These are phyloP conservation scores for Mayetiola destructor DNA, from an alignment of 2,888 invertebrate genomes.

Conservation along the genomic window DNA sequence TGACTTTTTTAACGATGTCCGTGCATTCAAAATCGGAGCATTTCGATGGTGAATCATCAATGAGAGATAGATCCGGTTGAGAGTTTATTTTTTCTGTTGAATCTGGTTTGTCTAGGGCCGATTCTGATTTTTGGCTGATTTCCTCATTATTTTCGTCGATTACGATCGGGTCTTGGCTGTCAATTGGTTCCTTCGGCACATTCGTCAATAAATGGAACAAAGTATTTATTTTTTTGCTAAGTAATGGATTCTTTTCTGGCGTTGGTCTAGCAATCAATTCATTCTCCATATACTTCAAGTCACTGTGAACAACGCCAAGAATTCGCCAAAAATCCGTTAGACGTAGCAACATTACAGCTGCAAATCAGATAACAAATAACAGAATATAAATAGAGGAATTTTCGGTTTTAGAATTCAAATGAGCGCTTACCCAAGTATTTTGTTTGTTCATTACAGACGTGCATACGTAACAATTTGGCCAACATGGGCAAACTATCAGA, in stretches of 20 bases:
- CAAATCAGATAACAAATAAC: background rate
- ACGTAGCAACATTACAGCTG: conserved; percentile 25
- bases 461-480: conserved; percentile 26
- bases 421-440: conserved; percentile 19
- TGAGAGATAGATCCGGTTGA: background rate
- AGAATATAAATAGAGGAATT: background rate
- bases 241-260: conserved; percentile 30
- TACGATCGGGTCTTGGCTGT: background rate
- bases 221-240: conserved; percentile 31
- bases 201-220: conserved; percentile 24
- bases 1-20: background rate
- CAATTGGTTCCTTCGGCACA: background rate
- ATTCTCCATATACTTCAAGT: conserved; percentile 22
- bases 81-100: background rate
- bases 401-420: background rate
- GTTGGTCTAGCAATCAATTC: conserved; percentile 30
- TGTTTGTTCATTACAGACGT: conserved; percentile 20
- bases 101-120: background rate
- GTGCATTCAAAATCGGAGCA: background rate
- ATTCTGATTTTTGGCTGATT: background rate
- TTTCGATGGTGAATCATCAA: background rate
- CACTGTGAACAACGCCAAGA: conserved; percentile 28
- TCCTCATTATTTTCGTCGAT: background rate
- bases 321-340: conserved; percentile 19
- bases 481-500: conserved; percentile 24